phyloP scores from a whole-genome alignment of 2,797 vertebrate genomes.

The Sylvilagus floridanus region DNA sequence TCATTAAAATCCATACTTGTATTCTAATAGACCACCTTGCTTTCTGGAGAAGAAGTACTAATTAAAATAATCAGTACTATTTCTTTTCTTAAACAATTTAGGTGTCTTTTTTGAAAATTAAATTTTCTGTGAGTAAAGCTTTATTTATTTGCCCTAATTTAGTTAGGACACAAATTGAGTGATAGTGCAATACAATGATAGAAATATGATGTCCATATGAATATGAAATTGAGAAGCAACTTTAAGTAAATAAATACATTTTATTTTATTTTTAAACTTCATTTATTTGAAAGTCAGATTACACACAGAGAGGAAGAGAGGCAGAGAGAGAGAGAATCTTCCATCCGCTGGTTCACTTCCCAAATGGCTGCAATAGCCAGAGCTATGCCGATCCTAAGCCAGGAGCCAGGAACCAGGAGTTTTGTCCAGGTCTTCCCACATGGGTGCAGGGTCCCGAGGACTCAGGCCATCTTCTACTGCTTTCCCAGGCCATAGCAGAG shows the following conservation, averaged over 20 bases:
- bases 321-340: no score
- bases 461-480: no score
- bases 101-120: slow-evolving; percentile 1
- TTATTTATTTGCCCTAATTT: slow-evolving; percentile 52
- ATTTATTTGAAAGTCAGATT: no score
- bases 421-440: no score
- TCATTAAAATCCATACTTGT: slow-evolving; percentile 63
- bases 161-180: slow-evolving; percentile 29
- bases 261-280: neutral
- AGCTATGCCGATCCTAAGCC: no score
- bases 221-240: neutral
- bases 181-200: neutral
- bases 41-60: slow-evolving; percentile 65
- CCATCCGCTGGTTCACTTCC: no score
- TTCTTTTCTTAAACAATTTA: slow-evolving; percentile 57
- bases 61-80: slow-evolving; percentile 67
- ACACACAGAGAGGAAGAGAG: no score
- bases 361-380: no score
- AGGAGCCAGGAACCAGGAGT: no score
- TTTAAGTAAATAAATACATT: neutral
- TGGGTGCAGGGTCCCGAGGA: no score
- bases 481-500: no score
- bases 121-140: neutral
- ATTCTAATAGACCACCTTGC: slow-evolving; percentile 58
- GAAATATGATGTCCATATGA: neutral